Evolutionary conservation across 2,888 invertebrate species (phyloP).

Genomic region (Gandaritis pyraliata): DNA sequence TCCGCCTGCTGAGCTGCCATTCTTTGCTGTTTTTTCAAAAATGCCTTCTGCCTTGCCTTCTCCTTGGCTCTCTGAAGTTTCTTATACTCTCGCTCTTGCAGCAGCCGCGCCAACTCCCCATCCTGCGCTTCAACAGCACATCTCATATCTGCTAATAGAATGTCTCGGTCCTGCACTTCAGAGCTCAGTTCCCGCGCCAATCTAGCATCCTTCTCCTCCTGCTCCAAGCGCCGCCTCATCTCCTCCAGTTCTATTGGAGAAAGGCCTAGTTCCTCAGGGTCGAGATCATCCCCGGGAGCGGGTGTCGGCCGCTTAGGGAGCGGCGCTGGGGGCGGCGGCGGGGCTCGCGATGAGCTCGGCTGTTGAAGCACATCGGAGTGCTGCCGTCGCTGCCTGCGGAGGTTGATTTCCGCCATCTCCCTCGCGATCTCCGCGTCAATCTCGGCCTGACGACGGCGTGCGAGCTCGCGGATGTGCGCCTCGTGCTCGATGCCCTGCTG

Average conservation of each 20-base stretch:
- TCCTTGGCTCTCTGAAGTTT: conserved; percentile 78
- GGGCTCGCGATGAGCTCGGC: conserved; percentile 68
- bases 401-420: conserved; percentile 78
- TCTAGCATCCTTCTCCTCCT: conserved; percentile 75
- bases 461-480: conserved; percentile 63
- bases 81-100: conserved; percentile 78
- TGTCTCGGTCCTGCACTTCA: conserved; percentile 68
- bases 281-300: conserved; percentile 47
- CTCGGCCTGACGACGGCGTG: conserved; percentile 74
- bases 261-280: conserved; percentile 72
- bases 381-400: conserved; percentile 68
- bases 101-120: conserved; percentile 71
- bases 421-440: conserved; percentile 77
- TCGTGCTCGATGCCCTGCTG: conserved; percentile 76
- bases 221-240: conserved; percentile 70
- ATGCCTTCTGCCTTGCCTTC: conserved; percentile 75
- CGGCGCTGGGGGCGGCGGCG: conserved; percentile 43
- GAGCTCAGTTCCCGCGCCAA: conserved; percentile 72
- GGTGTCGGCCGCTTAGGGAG: conserved; percentile 40
- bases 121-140: conserved; percentile 81
- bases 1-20: conserved; percentile 53
- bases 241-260: conserved; percentile 72
- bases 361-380: conserved; percentile 62
- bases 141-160: conserved; percentile 73
- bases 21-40: conserved; percentile 76